Base-by-base conservation (phyloP, 2,797 vertebrate species). In the Onychomys arenicola region DNA sequence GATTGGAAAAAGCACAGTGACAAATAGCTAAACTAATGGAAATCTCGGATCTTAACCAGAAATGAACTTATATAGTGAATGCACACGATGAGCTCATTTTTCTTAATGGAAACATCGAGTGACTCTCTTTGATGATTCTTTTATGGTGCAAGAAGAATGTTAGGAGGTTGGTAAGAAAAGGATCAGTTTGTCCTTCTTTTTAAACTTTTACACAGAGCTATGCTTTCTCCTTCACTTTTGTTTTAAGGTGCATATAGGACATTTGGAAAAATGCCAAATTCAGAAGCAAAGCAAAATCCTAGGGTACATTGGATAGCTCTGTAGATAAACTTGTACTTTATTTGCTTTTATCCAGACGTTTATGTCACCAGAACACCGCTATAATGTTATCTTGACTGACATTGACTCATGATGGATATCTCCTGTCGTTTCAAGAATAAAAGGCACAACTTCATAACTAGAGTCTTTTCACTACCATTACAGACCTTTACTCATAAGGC, bases 271-370 rank as follows among this genome's bases (percentile, higher is more conserved):
- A 8, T 82, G 11, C 14, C 13, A 88, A 95, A 82, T 16, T 37
- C 49, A 93, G 71, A 89, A 49, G 3, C 40, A 37, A n/a, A 43
- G 95, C 89, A 91, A 8, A 71, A 77, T 23, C 7, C 2, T 49
- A 21, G 93, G 76, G 16, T 96, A 81, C 0, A 29, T 82, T 80
- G 89, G 73, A 40, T 17, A 93, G 87, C 25, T 40, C 88, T 89
- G 46, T 83, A 91, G 5, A 5, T 21, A 46, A 25, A 5, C 0
- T 21, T 25, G 6, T 6, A 8, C 0, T 0, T 59, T 81, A 61
- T 85, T 52, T 55, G 55, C 59, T 89, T 96, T 75, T 3, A 73
- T 92, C 14, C 65, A 91, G 10, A 91, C 63, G 2, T 46, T 69
- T 1, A 11, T 89, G 23, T 59, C 34, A 95, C 91, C 23, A 17